Base-by-base conservation (phyloP, 2,888 invertebrate species). In the Argyresthia goedartella region DNA sequence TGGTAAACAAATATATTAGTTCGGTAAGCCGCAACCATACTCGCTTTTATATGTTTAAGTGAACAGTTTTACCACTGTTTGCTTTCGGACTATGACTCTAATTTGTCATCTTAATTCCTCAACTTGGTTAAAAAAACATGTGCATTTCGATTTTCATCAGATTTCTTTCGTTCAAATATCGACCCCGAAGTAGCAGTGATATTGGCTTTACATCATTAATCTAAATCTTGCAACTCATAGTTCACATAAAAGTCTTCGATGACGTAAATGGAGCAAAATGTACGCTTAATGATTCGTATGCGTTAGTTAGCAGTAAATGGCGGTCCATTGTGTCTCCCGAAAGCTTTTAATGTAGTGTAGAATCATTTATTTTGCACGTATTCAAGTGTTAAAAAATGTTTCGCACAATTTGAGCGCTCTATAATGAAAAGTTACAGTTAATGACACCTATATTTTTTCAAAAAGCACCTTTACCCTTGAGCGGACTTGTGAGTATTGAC, bases 201-300 rank as follows among this genome's bases (percentile, higher is more conserved):
- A 6, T 39, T 6, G n/a, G 39, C 10, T 39, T 3, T 3, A 39
- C 39, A 39, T 73, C 78, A 78, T 81, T 72, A 73, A 80, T 81
- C 75, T 72, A 64, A 69, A 69, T 71, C 65, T 60, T 53, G 63
- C 62, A 55, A 66, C 57, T 68, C 67, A 66, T 57, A 59, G 54
- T 53, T 53, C 54, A 53, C 55, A 56, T 63, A 54, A 54, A 52
- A 52, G 39, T 50, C 44, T 36, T 48, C 52, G 47, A 49, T 50
- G 69, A 69, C 72, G 61, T 60, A 73, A 73, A 74, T 73, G 69
- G 67, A 65, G 64, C 65, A 65, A 69, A 66, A 57, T 54, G 56
- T 47, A 52, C 50, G 53, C 47, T 55, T 49, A 33, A 46, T 46
- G 46, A 46, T 25, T 16, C 33, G 46, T 46, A 46, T n/a, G 39